These are phyloP conservation scores for Bombyx mandarina DNA, from an alignment of 1,140 invertebrate species.

Conservation along the genomic window DNA sequence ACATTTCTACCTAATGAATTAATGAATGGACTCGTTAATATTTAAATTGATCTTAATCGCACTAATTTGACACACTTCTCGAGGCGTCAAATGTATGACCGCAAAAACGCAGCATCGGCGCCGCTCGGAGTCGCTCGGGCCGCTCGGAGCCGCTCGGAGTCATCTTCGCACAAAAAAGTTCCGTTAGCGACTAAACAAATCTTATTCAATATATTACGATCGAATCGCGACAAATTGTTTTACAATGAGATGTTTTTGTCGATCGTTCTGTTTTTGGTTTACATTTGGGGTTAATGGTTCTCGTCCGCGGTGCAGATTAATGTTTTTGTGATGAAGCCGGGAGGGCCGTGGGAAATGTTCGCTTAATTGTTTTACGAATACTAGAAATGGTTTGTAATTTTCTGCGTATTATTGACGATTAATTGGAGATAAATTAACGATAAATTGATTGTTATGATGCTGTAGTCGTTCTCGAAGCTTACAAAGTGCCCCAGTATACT, in stretches of 20 bases:
- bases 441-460: no score
- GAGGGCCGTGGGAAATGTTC: slow-evolving; percentile 11
- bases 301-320: neutral
- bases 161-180: slow-evolving; percentile 6
- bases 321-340: neutral
- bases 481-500: no score
- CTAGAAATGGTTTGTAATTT: neutral
- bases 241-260: slow-evolving; percentile 14
- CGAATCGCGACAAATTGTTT: slow-evolving; percentile 18
- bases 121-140: neutral
- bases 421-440: no score
- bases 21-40: slow-evolving; percentile 7
- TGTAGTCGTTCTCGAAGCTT: no score
- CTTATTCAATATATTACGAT: slow-evolving; percentile 28
- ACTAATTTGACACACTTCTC: slow-evolving; percentile 14
- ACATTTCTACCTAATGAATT: neutral
- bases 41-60: slow-evolving; percentile 8
- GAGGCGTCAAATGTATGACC: slow-evolving; percentile 1
- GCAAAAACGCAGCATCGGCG: neutral
- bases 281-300: slow-evolving; percentile 8
- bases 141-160: neutral
- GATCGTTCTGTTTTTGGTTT: slow-evolving; percentile 1
- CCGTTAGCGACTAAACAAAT: slow-evolving; percentile 24
- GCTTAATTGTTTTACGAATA: slow-evolving; percentile 17
- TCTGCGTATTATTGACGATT: no score